phyloP scores from a whole-genome alignment of 2,113 vertebrate genomes.

The Aramus guarauna region DNA sequence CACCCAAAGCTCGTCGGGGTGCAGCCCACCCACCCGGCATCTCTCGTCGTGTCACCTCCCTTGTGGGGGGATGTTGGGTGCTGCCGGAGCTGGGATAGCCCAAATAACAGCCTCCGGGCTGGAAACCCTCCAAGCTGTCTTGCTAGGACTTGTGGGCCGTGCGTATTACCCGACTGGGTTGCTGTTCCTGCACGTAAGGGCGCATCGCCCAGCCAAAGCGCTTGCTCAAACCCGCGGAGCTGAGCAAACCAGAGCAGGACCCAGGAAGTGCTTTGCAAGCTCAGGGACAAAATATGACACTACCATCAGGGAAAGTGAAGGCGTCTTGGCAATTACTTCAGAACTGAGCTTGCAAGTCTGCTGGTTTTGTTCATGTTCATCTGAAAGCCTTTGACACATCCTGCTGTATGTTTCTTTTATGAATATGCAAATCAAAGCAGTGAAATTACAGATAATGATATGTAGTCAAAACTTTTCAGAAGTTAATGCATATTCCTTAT shows the following conservation, averaged over 20 bases:
- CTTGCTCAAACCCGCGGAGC: neutral
- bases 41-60: rapidly evolving
- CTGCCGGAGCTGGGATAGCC: neutral
- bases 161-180: rapidly evolving
- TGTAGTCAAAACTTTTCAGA: slow-evolving; percentile 67
- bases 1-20: rapidly evolving
- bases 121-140: neutral
- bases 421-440: slow-evolving; percentile 65
- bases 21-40: neutral
- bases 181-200: neutral
- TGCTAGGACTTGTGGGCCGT: rapidly evolving
- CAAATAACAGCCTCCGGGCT: rapidly evolving
- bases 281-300: neutral
- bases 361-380: slow-evolving; percentile 9
- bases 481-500: slow-evolving; percentile 62
- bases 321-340: neutral
- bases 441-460: slow-evolving; percentile 63
- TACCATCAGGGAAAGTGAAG: neutral
- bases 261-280: neutral
- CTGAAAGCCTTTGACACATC: slow-evolving; percentile 59
- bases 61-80: neutral
- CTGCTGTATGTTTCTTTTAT: slow-evolving; percentile 61
- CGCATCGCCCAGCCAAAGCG: rapidly evolving
- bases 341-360: slow-evolving; percentile 24
- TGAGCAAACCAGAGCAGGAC: neutral